Evolutionary conservation across 2,113 vertebrate species (phyloP).

Genomic region (Sphyrna mokarran): DNA sequence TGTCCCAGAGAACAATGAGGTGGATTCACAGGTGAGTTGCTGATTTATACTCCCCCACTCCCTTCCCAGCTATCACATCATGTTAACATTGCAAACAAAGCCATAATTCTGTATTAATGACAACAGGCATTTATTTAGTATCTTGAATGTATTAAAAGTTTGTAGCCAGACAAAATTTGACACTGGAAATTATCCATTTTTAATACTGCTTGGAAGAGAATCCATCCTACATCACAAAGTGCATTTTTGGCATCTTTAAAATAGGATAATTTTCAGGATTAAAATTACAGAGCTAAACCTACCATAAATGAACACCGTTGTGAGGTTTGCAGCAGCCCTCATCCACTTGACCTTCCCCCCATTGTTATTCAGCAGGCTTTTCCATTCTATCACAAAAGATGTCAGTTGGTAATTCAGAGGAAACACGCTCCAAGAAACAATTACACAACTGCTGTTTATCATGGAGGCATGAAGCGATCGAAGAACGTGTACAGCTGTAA

Average conservation of each 20-base stretch:
- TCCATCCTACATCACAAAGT: background rate
- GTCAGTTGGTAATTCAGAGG: conserved; percentile 49
- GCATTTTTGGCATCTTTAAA: background rate
- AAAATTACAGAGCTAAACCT: conserved; percentile 41
- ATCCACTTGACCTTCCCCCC: conserved; percentile 64
- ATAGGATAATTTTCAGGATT: background rate
- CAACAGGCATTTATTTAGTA: background rate
- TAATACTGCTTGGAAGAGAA: background rate
- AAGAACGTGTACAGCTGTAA: conserved; percentile 59
- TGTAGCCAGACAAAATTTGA: background rate
- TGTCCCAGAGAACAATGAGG: too few relatives aligned
- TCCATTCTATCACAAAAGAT: conserved; percentile 80
- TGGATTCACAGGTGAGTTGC: too few relatives aligned
- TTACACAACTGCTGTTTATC: conserved; percentile 73
- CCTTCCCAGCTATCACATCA: too few relatives aligned
- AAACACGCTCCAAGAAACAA: conserved; percentile 67
- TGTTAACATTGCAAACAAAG: too few relatives aligned
- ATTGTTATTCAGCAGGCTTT: conserved; percentile 47
- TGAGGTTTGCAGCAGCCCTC: conserved; percentile 55
- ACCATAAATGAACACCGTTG: conserved; percentile 63
- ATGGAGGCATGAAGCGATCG: conserved; percentile 56
- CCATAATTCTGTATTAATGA: background rate
- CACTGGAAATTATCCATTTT: background rate
- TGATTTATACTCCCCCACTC: too few relatives aligned
- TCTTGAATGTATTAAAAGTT: background rate